These are phyloP conservation scores for Villa cingulata DNA, from an alignment of 2,888 invertebrate genomes.

Conservation along the genomic window DNA sequence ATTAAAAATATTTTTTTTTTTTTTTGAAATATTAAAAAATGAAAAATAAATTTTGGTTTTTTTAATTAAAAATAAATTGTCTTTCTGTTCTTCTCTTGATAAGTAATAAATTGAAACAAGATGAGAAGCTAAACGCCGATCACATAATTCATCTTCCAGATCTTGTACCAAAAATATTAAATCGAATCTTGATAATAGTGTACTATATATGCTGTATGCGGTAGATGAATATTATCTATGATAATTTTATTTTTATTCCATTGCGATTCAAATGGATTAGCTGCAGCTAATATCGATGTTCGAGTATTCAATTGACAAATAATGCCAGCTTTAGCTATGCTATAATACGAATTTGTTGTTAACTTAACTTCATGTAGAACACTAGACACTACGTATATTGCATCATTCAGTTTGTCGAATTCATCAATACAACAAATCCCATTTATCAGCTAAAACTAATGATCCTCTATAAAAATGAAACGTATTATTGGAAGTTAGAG, in stretches of 20 bases:
- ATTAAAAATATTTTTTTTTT: no score
- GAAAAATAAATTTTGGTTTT: not conserved
- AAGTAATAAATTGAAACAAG: conserved; percentile 90
- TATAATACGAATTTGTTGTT: conserved; percentile 98
- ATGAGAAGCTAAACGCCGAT: conserved; percentile 82
- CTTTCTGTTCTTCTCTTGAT: conserved; percentile 52
- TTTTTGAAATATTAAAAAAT: not conserved
- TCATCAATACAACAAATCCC: conserved; percentile 93
- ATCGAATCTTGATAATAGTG: conserved; percentile 92
- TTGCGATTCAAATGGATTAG: conserved; percentile 96
- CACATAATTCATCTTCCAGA: conserved; percentile 89
- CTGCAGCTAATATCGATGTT: conserved; percentile 94
- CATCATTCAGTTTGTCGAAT: conserved; percentile 99
- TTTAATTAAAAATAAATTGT: conserved; percentile 45
- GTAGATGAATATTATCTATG: conserved; percentile 91
- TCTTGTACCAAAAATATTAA: conserved; percentile 95
- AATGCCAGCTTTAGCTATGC: conserved; percentile 98
- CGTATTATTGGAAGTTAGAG: no score
- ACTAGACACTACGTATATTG: conserved; percentile 78
- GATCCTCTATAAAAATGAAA: no score
- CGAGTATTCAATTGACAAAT: conserved; percentile 97
- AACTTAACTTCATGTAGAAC: conserved; percentile 98
- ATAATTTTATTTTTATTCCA: conserved; percentile 98
- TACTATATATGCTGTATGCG: no score
- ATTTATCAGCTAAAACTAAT: conserved; percentile 88